These are phyloP conservation scores for Lamprologus speciosus DNA, from an alignment of 2,113 vertebrate species.

Conservation along the genomic window DNA sequence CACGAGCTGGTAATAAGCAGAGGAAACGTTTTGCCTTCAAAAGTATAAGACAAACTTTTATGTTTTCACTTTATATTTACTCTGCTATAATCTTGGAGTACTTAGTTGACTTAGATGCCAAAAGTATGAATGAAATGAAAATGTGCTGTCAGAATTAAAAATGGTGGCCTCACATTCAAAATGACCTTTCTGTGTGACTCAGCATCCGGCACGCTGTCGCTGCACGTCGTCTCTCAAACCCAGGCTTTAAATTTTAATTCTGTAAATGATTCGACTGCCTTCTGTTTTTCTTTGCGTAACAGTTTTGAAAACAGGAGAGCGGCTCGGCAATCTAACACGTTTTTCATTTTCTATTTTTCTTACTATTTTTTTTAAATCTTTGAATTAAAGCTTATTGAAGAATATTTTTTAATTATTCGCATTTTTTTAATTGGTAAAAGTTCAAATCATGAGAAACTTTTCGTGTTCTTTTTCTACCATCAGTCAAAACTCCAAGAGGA, in stretches of 20 bases:
- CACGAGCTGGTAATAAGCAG: background rate
- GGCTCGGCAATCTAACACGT: accelerated
- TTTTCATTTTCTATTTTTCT: background rate
- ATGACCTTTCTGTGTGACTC: background rate
- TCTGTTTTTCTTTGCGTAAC: background rate
- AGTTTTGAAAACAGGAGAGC: accelerated
- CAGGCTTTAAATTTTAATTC: accelerated
- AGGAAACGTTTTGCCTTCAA: background rate
- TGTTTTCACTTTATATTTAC: background rate
- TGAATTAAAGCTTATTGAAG: background rate
- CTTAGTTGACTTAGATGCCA: background rate
- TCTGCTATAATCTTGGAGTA: accelerated
- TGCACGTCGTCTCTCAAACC: accelerated
- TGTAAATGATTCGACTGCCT: background rate
- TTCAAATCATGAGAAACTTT: background rate
- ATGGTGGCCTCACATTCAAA: background rate
- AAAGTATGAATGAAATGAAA: background rate
- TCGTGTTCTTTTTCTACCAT: accelerated
- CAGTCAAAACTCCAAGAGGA: background rate
- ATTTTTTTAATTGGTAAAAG: background rate
- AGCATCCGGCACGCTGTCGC: background rate
- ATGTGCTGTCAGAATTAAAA: background rate
- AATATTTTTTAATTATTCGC: accelerated
- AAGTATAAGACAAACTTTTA: background rate
- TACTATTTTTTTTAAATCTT: background rate